Base-by-base conservation (phyloP, 2,797 vertebrate species). In the Bryconaethiops microstoma region DNA sequence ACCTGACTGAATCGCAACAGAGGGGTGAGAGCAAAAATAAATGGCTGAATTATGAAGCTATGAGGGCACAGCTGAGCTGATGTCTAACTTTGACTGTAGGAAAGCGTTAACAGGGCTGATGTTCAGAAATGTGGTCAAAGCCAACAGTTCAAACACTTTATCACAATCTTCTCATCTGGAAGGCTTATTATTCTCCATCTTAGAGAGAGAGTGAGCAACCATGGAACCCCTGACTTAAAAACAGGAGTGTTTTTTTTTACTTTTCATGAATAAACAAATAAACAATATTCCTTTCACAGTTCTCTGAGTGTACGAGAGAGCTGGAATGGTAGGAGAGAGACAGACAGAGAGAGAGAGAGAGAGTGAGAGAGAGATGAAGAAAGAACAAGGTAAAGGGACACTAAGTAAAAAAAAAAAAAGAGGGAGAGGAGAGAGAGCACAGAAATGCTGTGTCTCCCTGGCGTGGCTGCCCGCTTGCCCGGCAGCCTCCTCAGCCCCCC, bases 361-460 rank as follows among this genome's bases (percentile, higher is more conserved):
- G 5, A 65, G 25, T 39, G 35, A 40, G 6, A 65, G 35, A 40
- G 62, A 19, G 39, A 65, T 14, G 40, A 9, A 9, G 39, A 65
- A 10, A 67, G 35, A 39, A 17, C 40, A 8, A 42, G 2, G n/a
- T 6, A 9, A 7, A 7, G 5, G n/a, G 64, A 63, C 0, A 60
- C 19, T 2, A 25, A 5, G 45, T 13, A 7, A 48, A 64, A 12
- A 9, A 64, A 12, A 9, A 64, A 29, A 64, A 2, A 67, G 35
- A 67, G 39, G n/a, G 64, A 67, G 17, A 42, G 29, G 16, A 23
- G 42, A 39, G 19, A 79, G 65, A 70, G 63, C 57, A 78, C 29
- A 76, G 76, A 74, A 50, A 69, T 78, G 59, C 67, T 77, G 59
- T 16, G 42, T 75, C 54, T 71, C 75, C 48, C 54, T 35, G 39